Conservation (phyloP, 2,113 vertebrate species). For the Tautogolabrus adspersus region DNA sequence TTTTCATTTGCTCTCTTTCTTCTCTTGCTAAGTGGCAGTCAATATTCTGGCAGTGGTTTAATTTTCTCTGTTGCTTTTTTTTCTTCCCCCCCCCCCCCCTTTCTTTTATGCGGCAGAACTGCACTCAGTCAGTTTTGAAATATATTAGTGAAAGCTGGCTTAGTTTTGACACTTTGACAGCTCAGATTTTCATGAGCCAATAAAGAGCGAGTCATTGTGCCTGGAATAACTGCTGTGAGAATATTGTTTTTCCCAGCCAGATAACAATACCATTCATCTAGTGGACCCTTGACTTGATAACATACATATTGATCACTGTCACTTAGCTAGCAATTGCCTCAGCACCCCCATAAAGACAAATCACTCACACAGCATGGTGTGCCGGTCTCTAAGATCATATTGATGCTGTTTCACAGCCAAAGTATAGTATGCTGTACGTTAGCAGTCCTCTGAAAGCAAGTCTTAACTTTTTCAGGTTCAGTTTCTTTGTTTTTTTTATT, state of each 20-base stretch:
- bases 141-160: conserved; percentile 57
- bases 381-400: conserved; percentile 3
- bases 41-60: conserved; percentile 47
- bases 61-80: conserved; percentile 40
- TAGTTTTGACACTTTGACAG: conserved; percentile 68
- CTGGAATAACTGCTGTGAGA: conserved; percentile 49
- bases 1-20: conserved; percentile 38
- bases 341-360: conserved; percentile 6
- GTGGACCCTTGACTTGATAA: conserved; percentile 34
- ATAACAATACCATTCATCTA: conserved; percentile 40
- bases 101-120: conserved; percentile 21
- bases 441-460: not conserved
- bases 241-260: conserved; percentile 41
- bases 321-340: conserved; percentile 21
- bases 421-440: not conserved
- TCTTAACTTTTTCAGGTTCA: not conserved
- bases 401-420: not conserved
- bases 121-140: conserved; percentile 55
- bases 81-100: not conserved
- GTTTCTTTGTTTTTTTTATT: not conserved
- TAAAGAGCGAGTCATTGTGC: conserved; percentile 59
- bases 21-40: conserved; percentile 54
- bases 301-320: conserved; percentile 60
- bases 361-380: not conserved
- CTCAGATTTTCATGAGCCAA: conserved; percentile 61